Conservation (phyloP, 1,140 invertebrate species). For the Procambarus clarkii region DNA sequence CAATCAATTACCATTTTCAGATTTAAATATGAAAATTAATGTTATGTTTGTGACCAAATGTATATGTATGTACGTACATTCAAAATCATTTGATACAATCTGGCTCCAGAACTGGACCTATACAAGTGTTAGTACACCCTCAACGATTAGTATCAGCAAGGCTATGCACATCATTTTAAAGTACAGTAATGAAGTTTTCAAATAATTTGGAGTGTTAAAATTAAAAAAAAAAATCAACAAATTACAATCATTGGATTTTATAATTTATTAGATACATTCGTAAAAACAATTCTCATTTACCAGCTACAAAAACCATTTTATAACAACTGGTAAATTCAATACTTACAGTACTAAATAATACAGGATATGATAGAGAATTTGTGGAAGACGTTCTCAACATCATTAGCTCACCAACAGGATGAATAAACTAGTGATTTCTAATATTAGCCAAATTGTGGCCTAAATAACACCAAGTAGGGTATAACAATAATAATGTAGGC, state of each 20-base stretch:
- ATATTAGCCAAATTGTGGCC: background rate
- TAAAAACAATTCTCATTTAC: background rate
- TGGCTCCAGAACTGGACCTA: too few species aligned
- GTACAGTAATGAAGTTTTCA: background rate
- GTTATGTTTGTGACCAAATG: background rate
- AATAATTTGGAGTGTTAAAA: background rate
- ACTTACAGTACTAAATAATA: background rate
- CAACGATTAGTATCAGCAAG: too few species aligned
- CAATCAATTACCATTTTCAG: background rate
- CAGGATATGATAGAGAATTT: background rate
- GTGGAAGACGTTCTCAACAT: background rate
- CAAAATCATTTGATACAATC: too few species aligned
- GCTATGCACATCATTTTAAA: background rate
- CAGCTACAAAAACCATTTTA: background rate
- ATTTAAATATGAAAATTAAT: background rate
- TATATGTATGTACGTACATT: too few species aligned
- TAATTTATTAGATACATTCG: background rate
- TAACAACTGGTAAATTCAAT: background rate
- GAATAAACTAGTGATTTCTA: background rate
- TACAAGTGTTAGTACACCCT: too few species aligned
- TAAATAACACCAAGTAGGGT: background rate
- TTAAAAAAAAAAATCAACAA: background rate
- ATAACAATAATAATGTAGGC: background rate
- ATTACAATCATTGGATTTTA: background rate
- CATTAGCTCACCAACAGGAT: background rate